Evolutionary conservation across 2,888 invertebrate genomes (phyloP).

Genomic region (Ditylenchus weischeri): DNA sequence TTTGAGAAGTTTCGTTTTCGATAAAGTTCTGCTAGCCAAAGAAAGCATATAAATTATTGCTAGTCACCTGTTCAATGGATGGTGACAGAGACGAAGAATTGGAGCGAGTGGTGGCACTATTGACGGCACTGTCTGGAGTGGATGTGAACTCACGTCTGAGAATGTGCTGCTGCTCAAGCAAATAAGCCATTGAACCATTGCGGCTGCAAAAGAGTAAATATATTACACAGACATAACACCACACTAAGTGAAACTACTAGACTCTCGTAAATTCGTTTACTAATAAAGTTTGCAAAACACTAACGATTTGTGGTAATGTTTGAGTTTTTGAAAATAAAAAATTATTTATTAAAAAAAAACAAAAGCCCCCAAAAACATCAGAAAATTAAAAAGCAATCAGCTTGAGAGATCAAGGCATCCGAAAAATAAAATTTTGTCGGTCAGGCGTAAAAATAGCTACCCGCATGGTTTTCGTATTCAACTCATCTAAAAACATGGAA

Average conservation of each 20-base stretch:
- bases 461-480: too few relatives aligned
- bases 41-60: neutral
- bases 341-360: neutral
- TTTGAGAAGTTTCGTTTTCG: too few relatives aligned
- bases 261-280: too few relatives aligned
- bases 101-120: slow-evolving; percentile 25
- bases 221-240: too few relatives aligned
- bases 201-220: slow-evolving; percentile 7
- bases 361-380: neutral
- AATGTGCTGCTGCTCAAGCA: slow-evolving; percentile 38
- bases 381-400: too few relatives aligned
- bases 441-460: too few relatives aligned
- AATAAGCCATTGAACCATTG: slow-evolving; percentile 36
- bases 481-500: too few relatives aligned
- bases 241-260: too few relatives aligned
- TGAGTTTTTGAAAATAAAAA: neutral
- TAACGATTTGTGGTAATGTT: neutral
- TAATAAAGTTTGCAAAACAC: neutral
- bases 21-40: too few relatives aligned
- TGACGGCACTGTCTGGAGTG: slow-evolving; percentile 29
- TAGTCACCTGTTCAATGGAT: slow-evolving; percentile 48
- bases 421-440: too few relatives aligned
- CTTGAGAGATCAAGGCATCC: too few relatives aligned
- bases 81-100: slow-evolving; percentile 47
- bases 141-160: slow-evolving; percentile 38